phyloP scores from a whole-genome alignment of 2,113 vertebrate genomes.

The Numida meleagris region DNA sequence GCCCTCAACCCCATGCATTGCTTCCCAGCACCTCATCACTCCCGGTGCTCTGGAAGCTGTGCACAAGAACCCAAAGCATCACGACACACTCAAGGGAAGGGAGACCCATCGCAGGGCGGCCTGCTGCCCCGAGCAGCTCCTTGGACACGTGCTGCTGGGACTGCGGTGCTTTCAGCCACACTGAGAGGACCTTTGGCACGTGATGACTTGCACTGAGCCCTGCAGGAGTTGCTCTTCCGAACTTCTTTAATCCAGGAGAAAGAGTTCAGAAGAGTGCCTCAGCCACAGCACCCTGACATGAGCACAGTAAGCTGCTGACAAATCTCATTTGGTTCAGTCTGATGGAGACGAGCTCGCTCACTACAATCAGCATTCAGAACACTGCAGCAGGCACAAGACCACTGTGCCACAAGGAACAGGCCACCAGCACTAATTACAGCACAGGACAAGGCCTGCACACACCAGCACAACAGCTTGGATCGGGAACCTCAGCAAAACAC shows the following conservation, averaged over 20 bases:
- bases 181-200: not conserved
- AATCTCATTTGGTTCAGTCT: not conserved
- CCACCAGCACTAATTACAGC: not conserved
- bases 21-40: not conserved
- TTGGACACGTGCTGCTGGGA: not conserved
- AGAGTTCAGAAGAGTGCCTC: not conserved
- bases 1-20: not conserved
- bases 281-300: not conserved
- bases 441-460: not conserved
- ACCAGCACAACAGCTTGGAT: not conserved
- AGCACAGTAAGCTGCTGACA: not conserved
- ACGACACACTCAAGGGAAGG: not conserved
- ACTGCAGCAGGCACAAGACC: fast-evolving
- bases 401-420: not conserved
- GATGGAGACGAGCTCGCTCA: not conserved
- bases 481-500: not conserved
- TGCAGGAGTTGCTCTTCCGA: not conserved
- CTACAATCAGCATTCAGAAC: not conserved
- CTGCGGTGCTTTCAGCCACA: not conserved
- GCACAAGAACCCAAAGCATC: not conserved
- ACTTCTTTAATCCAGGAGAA: not conserved
- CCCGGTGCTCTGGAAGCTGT: not conserved
- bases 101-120: not conserved
- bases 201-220: not conserved
- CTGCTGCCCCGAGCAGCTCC: not conserved